Percentiles rank a stretch among this genome's conserved stretches.
Evolutionary conservation across 2,797 vertebrate species (phyloP).

Genomic region (Muraenolepis orangiensis): DNA sequence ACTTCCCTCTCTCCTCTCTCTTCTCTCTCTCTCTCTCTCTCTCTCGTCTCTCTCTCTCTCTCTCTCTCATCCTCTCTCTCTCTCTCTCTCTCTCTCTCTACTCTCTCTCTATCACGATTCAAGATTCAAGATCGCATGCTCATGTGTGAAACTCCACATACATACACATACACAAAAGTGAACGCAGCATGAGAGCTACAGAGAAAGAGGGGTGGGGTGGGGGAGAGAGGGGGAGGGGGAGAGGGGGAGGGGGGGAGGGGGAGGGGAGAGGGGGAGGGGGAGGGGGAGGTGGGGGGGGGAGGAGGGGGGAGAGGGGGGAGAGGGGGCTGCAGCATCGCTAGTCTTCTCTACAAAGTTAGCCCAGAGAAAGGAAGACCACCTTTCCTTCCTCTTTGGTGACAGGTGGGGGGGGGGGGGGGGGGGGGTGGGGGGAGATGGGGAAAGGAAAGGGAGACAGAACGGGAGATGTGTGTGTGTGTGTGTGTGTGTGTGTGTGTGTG

Average conservation of each 20-base stretch:
- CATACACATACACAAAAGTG: constrained; percentile 54
- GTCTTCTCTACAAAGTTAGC: constrained; percentile 45
- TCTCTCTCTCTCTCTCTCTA: constrained; percentile 11
- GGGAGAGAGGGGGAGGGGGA: constrained; percentile 52
- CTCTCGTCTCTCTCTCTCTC: background rate
- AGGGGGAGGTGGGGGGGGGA: constrained; percentile 55
- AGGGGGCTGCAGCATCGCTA: constrained; percentile 60
- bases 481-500: too few species aligned
- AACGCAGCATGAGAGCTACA: constrained; percentile 21
- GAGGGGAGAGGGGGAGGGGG: constrained; percentile 53
- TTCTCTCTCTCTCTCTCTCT: constrained; percentile 48
- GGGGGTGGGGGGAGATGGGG: constrained; percentile 16
- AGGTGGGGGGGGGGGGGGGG: constrained; percentile 11
- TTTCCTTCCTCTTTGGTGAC: constrained; percentile 13
- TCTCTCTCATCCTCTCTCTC: constrained; percentile 2
- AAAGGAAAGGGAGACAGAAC: too few species aligned
- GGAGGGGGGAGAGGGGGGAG: constrained; percentile 55
- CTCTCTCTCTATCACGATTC: too few species aligned
- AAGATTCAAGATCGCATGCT: background rate
- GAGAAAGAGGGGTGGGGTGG: constrained; percentile 45
- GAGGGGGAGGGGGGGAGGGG: constrained; percentile 55
- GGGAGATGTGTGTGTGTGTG: too few species aligned
- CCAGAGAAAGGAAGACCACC: constrained; percentile 45
- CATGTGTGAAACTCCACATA: constrained; percentile 51
- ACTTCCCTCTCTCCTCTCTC: too few species aligned